Conservation (phyloP, 2,888 invertebrate species). For the Tiphia femorata region DNA sequence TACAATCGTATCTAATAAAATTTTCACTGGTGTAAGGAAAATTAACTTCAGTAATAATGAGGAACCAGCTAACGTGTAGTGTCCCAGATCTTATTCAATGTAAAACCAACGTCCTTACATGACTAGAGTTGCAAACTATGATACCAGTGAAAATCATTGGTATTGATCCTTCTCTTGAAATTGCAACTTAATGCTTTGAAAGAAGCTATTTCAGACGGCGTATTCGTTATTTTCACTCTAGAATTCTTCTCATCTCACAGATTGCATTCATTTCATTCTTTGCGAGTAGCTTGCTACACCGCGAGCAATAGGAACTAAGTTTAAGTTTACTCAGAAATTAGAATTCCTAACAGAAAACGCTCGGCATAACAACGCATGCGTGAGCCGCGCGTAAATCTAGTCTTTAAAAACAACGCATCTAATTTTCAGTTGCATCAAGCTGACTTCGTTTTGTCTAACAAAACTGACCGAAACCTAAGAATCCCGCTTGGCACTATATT, state of each 20-base stretch:
- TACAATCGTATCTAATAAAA: too few relatives aligned
- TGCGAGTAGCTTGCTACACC: background rate
- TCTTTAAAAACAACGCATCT: too few relatives aligned
- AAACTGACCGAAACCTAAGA: background rate
- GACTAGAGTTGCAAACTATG: slow-evolving; percentile 49
- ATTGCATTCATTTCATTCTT: background rate
- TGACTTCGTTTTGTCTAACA: background rate
- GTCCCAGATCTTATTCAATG: slow-evolving; percentile 7
- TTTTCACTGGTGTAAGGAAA: too few relatives aligned
- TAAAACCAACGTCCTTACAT: slow-evolving; percentile 24
- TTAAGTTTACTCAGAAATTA: slow-evolving; percentile 29
- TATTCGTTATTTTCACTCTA: too few relatives aligned
- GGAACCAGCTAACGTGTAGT: too few relatives aligned
- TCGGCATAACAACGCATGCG: background rate
- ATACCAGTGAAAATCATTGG: background rate
- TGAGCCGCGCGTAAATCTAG: too few relatives aligned
- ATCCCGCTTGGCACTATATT: background rate
- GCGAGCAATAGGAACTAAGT: slow-evolving; percentile 57
- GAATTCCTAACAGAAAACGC: slow-evolving; percentile 14
- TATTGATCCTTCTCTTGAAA: background rate
- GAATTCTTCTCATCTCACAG: background rate
- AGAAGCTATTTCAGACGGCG: background rate
- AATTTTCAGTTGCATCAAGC: background rate
- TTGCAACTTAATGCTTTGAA: background rate
- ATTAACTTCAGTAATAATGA: background rate